These are phyloP conservation scores for Mnemiopsis leidyi DNA, from an alignment of 37 sponge, comb jelly and placozoan species.

Conservation along the genomic window DNA sequence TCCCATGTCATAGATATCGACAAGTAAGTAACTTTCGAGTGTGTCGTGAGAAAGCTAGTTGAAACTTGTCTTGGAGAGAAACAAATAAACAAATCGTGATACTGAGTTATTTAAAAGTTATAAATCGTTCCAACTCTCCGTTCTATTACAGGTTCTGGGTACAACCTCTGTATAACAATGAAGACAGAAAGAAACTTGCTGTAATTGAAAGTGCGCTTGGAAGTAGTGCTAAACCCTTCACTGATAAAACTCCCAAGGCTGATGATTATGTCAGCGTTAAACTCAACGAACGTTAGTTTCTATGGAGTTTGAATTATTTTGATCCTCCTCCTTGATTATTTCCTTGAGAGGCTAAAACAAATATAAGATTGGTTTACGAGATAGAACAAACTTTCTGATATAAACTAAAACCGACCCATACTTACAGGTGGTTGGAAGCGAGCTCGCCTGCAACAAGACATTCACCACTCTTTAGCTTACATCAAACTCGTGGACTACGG, in stretches of 20 bases:
- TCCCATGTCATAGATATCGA: neutral
- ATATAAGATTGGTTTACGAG: too few relatives aligned
- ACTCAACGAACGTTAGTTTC: constrained; percentile 14
- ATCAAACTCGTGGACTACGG: constrained; percentile 37
- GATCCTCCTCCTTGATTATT: too few relatives aligned
- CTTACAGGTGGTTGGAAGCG: constrained; percentile 24
- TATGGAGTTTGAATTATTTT: too few relatives aligned
- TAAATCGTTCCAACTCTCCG: too few relatives aligned
- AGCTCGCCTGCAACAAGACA: constrained; percentile 10
- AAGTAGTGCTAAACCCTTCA: neutral
- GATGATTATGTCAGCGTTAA: constrained; percentile 51
- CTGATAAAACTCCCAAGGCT: neutral
- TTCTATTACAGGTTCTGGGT: constrained; percentile 66
- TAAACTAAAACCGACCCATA: too few relatives aligned
- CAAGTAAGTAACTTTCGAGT: constrained; percentile 3
- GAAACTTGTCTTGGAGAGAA: too few relatives aligned
- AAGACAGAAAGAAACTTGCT: constrained; percentile 13
- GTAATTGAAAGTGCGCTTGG: neutral
- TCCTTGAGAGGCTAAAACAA: too few relatives aligned
- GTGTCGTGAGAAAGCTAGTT: neutral
- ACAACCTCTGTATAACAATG: neutral
- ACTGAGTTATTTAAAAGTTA: too few relatives aligned
- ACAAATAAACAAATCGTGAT: too few relatives aligned
- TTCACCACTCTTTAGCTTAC: neutral
- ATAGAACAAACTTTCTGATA: too few relatives aligned